Percentiles rank a stretch among this genome's conserved stretches.
phyloP scores from a whole-genome alignment of 2,113 vertebrate species.

The Cavia aperea region DNA sequence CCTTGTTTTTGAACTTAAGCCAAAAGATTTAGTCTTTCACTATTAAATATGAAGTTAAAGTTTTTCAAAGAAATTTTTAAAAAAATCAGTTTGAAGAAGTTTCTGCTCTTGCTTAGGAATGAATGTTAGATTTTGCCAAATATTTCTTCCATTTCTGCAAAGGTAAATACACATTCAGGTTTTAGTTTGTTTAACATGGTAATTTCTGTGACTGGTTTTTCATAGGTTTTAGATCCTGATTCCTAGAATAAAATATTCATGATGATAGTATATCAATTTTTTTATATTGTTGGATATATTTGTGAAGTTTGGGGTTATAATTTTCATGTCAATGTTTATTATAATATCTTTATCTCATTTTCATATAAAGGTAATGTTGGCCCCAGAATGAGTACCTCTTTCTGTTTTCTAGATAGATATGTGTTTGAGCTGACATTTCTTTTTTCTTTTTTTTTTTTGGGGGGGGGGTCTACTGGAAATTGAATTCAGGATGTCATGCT shows the following conservation, averaged over 20 bases:
- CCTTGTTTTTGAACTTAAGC: not conserved
- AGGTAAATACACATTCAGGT: not conserved
- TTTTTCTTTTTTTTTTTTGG: not conserved
- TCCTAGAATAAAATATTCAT: not conserved
- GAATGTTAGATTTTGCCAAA: not conserved
- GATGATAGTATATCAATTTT: not conserved
- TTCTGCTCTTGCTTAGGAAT: not conserved
- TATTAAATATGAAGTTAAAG: not conserved
- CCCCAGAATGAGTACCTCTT: not conserved
- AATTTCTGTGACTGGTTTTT: conserved; percentile 15
- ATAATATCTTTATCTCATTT: not conserved
- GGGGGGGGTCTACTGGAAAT: too few relatives aligned
- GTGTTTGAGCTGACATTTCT: not conserved
- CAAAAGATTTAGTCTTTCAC: not conserved
- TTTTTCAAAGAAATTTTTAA: not conserved
- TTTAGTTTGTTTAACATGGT: not conserved
- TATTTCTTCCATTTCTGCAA: not conserved
- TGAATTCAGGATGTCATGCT: too few relatives aligned
- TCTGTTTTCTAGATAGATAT: not conserved
- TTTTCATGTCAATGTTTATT: not conserved
- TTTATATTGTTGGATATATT: conserved; percentile 1
- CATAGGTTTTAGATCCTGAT: not conserved
- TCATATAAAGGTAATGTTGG: not conserved
- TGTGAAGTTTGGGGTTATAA: not conserved
- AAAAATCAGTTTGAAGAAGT: not conserved